Conservation (phyloP, 2,888 invertebrate species). For the Cryptus armator region DNA sequence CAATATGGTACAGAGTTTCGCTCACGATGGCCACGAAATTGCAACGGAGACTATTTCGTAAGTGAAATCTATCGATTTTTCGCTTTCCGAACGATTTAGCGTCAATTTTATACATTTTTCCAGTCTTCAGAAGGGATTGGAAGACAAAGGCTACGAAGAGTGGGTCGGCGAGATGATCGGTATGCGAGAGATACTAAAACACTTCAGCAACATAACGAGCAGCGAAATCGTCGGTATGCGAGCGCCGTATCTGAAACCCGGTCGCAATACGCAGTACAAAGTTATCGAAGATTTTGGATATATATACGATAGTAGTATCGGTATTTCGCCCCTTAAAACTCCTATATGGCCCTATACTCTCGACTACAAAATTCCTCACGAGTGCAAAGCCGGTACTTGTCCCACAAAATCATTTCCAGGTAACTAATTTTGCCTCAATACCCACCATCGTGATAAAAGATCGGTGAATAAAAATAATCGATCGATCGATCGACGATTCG, state of each 20-base stretch:
- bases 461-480: neutral
- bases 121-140: slow-evolving; percentile 92
- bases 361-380: slow-evolving; percentile 96
- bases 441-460: neutral
- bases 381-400: slow-evolving; percentile 97
- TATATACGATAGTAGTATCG: slow-evolving; percentile 96
- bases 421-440: slow-evolving; percentile 75
- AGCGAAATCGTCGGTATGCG: slow-evolving; percentile 94
- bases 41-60: slow-evolving; percentile 91
- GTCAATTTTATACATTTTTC: slow-evolving; percentile 52
- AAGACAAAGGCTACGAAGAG: slow-evolving; percentile 96
- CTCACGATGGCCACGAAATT: slow-evolving; percentile 95
- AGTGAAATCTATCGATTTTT: slow-evolving; percentile 81
- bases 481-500: slow-evolving; percentile 24
- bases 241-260: slow-evolving; percentile 96
- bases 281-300: slow-evolving; percentile 97
- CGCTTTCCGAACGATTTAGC: slow-evolving; percentile 5
- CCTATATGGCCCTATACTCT: slow-evolving; percentile 98
- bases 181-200: slow-evolving; percentile 94
- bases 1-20: slow-evolving; percentile 95
- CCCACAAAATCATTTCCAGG: slow-evolving; percentile 96
- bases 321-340: slow-evolving; percentile 92
- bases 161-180: slow-evolving; percentile 98
- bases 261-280: slow-evolving; percentile 96
- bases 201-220: slow-evolving; percentile 93